These are phyloP conservation scores for Euphonia xanthogaster DNA, from an alignment of 2,797 vertebrate species.

Conservation along the genomic window DNA sequence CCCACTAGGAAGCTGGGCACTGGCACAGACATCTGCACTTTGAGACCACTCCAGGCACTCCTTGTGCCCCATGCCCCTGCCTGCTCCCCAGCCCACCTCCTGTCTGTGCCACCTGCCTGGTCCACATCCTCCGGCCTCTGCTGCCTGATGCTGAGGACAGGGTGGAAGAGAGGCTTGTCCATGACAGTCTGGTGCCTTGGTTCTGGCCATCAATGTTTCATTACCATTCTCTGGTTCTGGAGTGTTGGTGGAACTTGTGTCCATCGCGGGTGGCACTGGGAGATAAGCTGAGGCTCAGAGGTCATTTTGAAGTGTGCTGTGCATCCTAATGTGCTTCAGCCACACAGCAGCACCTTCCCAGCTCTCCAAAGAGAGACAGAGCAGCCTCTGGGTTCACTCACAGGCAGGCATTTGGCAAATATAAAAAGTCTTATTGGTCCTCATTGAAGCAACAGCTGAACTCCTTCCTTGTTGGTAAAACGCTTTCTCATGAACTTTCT, in stretches of 20 bases:
- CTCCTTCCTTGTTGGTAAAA: not conserved
- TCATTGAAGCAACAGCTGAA: not conserved
- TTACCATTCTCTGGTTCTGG: fast-evolving
- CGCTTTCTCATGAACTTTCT: not conserved
- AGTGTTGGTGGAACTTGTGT: not conserved
- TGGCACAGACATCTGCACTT: not conserved
- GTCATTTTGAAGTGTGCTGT: not conserved
- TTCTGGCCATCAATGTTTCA: not conserved
- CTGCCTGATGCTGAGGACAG: not conserved
- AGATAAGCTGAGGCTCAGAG: not conserved
- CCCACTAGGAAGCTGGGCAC: not conserved
- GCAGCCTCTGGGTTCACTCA: fast-evolving
- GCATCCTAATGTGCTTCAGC: too few species aligned
- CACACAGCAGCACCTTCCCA: not conserved
- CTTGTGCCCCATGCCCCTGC: not conserved
- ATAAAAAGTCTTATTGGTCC: not conserved
- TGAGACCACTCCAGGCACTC: fast-evolving
- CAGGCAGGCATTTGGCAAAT: not conserved
- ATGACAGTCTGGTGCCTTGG: fast-evolving
- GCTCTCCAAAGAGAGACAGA: not conserved
- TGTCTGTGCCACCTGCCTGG: not conserved
- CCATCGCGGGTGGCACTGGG: fast-evolving
- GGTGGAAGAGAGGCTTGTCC: not conserved
- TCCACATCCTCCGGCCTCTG: fast-evolving
- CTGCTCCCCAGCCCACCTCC: not conserved